Evolutionary conservation across 2,888 invertebrate genomes (phyloP), one percentile per base, ranked within the genome.

Genomic region (Drosophila nigricruria): DNA sequence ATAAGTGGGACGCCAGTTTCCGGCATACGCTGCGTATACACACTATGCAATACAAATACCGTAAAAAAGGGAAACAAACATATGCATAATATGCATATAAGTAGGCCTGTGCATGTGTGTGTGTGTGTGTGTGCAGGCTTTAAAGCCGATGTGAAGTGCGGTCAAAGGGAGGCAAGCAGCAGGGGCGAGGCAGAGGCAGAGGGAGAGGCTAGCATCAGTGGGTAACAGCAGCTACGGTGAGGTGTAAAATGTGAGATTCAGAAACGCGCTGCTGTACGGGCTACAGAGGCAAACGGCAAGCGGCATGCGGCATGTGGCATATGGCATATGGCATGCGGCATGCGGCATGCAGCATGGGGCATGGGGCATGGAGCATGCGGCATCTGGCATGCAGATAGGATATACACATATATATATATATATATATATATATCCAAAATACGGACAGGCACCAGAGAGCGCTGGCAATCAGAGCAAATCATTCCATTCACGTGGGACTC

Each of bases 1-100:
- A 82, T 75, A 85, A 82, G 82, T 85, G 78, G 80, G 47, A 27
- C 66, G 71, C 64, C 67, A 59, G 74, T 70, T 77, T 64, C 77
- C 45, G 79, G 66, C 79, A 69, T 47, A 70, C 67, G 50, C 60
- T 61, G 79, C 85, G 77, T 81, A 84, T 79, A 81, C 79, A 71
- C 82, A 84, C 84, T 68, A 59, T 65, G 67, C 75, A 75, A 65
- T 60, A 75, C 58, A 74, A 74, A 77, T 66, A 66, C 49, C 47
- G 45, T 25, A 20, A 58, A 49, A 58, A 53, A 43, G 34, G 43
- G 23, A 59, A 45, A 42, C 36, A 43, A 42, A 49, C 49, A 57
- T 50, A 38, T 52, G 30, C 62, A 53, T 45, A 47, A 53, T n/a
- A 56, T 30, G 36, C 12, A 53, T 34, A 47, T 61, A 25, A 60